Conservation (phyloP, 2,888 invertebrate genomes). For the Dasysyrphus tricinctus region DNA sequence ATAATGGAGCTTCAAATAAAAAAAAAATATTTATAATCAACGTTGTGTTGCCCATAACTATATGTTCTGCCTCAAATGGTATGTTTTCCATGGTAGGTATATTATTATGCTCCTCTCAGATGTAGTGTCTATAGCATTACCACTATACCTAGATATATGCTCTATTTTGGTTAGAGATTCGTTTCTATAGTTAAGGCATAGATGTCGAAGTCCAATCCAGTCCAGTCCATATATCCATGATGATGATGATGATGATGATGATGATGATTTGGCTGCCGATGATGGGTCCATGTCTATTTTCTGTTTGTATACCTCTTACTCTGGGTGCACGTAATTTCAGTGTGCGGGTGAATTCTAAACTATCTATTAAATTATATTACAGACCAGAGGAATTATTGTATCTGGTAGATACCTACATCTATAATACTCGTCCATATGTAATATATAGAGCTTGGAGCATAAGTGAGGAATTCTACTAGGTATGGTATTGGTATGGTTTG, state of each 20-base stretch:
- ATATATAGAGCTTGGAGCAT: conserved; percentile 6
- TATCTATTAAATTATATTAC: conserved; percentile 70
- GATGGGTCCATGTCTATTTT: conserved; percentile 67
- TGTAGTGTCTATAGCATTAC: conserved; percentile 9
- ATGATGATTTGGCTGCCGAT: conserved; percentile 65
- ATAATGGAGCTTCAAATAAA: conserved; percentile 40
- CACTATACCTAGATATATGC: background rate
- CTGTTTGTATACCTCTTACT: conserved; percentile 13
- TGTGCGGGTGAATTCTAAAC: conserved; percentile 70
- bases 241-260: conserved; percentile 48
- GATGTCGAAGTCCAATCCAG: conserved; percentile 46
- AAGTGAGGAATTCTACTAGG: conserved; percentile 36
- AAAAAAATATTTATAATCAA: conserved; percentile 17
- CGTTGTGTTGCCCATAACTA: conserved; percentile 34
- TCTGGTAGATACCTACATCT: background rate
- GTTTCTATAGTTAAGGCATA: conserved; percentile 22
- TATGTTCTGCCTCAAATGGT: conserved; percentile 20
- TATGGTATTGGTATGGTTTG: background rate
- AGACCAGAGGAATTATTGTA: conserved; percentile 1
- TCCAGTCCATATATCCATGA: too few species aligned
- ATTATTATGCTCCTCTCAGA: background rate
- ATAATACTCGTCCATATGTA: background rate
- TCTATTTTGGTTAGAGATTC: conserved; percentile 47
- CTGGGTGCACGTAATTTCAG: conserved; percentile 35
- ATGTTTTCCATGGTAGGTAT: background rate